Evolutionary conservation across 2,888 invertebrate genomes (phyloP), one percentile per base, ranked within the genome.

Genomic region (Hyposoter dolosus): DNA sequence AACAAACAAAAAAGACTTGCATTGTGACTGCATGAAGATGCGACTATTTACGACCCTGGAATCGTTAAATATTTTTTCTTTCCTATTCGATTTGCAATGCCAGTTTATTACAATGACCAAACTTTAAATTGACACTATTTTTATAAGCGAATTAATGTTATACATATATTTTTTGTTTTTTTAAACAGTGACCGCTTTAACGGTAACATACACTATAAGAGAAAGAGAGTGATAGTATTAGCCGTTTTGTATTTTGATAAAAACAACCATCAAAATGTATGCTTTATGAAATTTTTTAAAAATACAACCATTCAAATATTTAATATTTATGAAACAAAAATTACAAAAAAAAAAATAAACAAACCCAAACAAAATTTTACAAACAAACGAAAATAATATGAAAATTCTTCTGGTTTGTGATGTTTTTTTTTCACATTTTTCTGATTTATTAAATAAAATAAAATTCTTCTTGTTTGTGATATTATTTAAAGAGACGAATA

Each of bases 241-340:
- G 66, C 65, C 28, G 32, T 82, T 84, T 84, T 81, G 72, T 84
- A 77, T 82, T 84, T 81, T 78, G 40, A 83, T 74, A 50, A 50
- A 50, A 53, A 50, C 6, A 32, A 71, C 32, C 75, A 63, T 69
- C 82, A 82, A 71, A 56, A 56, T 82, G 77, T 69, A 77, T 77
- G 60, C 63, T 77, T 76, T 83, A 40, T 80, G 63, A 82, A 63
- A 78, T 83, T 87, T 87, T 88, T 68, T 75, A 71, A 45, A 78
- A 76, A 83, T 68, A 74, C 63, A 76, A 19, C 66, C 9, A 78
- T 60, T 4, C 3, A 60, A 60, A 60, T 60, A 60, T 60, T 60
- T 28, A n/a, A n/a, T n/a, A n/a, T n/a, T n/a, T n/a, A n/a, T n/a
- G n/a, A n/a, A n/a, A n/a, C n/a, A n/a, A n/a, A n/a, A n/a, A n/a